Evolutionary conservation across 2,797 vertebrate genomes (phyloP).

Genomic region (Erpetoichthys calabaricus): DNA sequence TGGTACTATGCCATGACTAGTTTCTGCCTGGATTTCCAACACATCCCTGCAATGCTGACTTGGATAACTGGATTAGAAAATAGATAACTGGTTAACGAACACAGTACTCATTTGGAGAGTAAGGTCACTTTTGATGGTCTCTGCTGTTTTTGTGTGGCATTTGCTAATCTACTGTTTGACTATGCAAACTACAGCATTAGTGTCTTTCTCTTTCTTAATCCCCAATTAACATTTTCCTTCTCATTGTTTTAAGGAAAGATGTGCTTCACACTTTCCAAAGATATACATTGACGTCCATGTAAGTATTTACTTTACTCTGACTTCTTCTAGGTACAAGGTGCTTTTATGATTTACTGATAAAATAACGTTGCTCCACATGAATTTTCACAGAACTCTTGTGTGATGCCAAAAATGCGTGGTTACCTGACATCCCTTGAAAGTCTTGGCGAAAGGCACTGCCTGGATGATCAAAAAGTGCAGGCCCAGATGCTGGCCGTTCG

Average conservation of each 20-base stretch:
- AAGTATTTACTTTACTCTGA: constrained; percentile 20
- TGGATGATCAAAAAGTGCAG: constrained; percentile 28
- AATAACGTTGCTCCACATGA: background rate
- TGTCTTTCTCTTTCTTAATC: too few species aligned
- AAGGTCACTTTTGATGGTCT: too few species aligned
- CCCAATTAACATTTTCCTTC: background rate
- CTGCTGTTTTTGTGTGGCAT: too few species aligned
- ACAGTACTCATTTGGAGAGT: too few species aligned
- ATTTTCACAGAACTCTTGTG: constrained; percentile 35
- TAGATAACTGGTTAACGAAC: too few species aligned
- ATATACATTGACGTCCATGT: constrained; percentile 39
- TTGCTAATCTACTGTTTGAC: too few species aligned
- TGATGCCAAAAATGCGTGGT: constrained; percentile 32
- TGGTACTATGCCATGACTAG: too few species aligned
- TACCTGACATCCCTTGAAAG: constrained; percentile 29
- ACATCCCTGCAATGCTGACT: too few species aligned
- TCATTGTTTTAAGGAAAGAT: constrained; percentile 21
- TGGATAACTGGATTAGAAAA: too few species aligned
- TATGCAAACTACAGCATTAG: too few species aligned
- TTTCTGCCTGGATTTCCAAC: too few species aligned
- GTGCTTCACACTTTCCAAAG: constrained; percentile 33
- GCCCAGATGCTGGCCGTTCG: constrained; percentile 17
- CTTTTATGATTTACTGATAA: too few species aligned
- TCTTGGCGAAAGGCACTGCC: constrained; percentile 27
- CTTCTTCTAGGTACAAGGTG: constrained; percentile 16